Evolutionary conservation across 2,113 vertebrate genomes (phyloP).

Genomic region (Deroptyus accipitrinus): DNA sequence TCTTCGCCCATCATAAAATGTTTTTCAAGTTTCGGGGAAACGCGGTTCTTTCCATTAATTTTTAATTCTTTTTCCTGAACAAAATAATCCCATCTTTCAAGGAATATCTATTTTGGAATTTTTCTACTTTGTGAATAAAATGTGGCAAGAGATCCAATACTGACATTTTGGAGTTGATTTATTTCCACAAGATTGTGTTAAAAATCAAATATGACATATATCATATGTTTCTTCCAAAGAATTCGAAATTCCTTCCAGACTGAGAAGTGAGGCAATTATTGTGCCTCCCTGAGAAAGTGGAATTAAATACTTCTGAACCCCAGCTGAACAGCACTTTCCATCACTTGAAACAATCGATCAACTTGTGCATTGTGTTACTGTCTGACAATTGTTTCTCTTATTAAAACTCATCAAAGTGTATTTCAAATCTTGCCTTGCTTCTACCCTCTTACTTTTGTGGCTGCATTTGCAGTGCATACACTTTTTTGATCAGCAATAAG

Average conservation of each 20-base stretch:
- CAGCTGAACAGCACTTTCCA: background rate
- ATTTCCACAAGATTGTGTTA: constrained; percentile 9
- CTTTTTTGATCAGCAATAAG: background rate
- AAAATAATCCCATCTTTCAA: background rate
- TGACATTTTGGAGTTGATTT: constrained; percentile 29
- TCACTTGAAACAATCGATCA: background rate
- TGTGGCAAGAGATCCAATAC: background rate
- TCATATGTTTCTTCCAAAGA: background rate
- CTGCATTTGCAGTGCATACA: background rate
- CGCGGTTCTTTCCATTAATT: background rate
- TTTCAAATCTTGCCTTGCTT: background rate
- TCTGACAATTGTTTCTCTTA: background rate
- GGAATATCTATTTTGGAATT: background rate
- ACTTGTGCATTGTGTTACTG: background rate
- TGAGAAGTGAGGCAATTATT: background rate
- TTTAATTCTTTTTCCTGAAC: background rate
- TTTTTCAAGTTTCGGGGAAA: background rate
- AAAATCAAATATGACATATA: constrained; percentile 13
- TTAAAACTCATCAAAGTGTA: background rate
- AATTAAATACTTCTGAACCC: constrained; percentile 4
- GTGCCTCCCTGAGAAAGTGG: background rate
- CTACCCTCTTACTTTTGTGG: fast-evolving
- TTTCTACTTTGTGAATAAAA: constrained; percentile 15
- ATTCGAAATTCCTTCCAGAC: constrained; percentile 15
- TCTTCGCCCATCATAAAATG: background rate